Base-by-base conservation (phyloP, 2,888 invertebrate species). In the Cactoblastis cactorum region DNA sequence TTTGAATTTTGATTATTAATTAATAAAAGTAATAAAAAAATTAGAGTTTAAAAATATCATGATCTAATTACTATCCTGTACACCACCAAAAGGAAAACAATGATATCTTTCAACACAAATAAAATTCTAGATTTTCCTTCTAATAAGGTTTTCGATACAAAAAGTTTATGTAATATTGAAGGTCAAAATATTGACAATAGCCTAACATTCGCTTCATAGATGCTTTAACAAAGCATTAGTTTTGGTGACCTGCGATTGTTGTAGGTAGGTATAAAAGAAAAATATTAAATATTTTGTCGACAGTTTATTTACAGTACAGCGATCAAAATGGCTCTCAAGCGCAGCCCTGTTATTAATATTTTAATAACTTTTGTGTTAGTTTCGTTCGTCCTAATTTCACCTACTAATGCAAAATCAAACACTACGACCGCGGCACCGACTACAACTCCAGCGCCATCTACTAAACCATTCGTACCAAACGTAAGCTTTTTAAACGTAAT, bases 221-320 rank as follows among this genome's bases (percentile, higher is more conserved):
- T 14, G 22, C 4, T 3, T 12, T 6, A 15, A 48, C 37, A 48
- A 48, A n/a, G 9, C 24, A 39, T 18, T 28, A 2, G 39, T 37
- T 32, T 12, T 39, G 38, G 48, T 18, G 1, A 17, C 15, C n/a
- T 32, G 12, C 5, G 37, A 17, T 15, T 24, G 19, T 32, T 38
- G 24, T n/a, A n/a, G n/a, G n/a, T n/a, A n/a, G n/a, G n/a, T 49
- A 49, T 49, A 49, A 28, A 49, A 49, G 48, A 33, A 49, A 32
- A 43, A 43, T 22, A 22, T 43, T 34, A 1, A 22, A 8, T 17
- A 22, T 12, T 1, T 12, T 22, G 6, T 3, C n/a, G 22, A 41
- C 22, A 41, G 39, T 41, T 18, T 38, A 12, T 9, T 17, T 37
- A 15, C 37, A 11, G n/a, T n/a, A n/a, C n/a, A 43, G 9, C 9